Evolutionary conservation across 35 echinoderm and acorn worm species (phyloP).

Genomic region (Chiridota heheva): DNA sequence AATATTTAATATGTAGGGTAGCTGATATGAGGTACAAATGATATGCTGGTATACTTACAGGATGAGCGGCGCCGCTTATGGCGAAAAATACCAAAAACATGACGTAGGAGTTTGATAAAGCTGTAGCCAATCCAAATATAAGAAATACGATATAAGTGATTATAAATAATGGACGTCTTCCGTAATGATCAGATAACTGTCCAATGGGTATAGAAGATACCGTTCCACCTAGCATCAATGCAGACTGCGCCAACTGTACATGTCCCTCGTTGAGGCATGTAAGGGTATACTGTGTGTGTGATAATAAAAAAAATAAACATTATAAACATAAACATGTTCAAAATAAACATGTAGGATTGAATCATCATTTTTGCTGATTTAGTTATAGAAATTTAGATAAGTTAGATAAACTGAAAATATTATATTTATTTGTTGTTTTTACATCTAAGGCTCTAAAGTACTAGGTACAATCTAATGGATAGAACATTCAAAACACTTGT

Average conservation of each 20-base stretch:
- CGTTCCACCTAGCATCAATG: slow-evolving; percentile 6
- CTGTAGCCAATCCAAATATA: not conserved
- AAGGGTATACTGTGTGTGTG: not conserved
- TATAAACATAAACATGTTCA: not conserved
- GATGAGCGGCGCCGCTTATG: too few relatives aligned
- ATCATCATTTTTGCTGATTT: not conserved
- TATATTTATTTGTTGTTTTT: not conserved
- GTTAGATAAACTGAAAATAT: not conserved
- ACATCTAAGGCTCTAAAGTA: not conserved
- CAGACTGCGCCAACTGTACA: slow-evolving; percentile 9
- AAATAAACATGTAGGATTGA: not conserved
- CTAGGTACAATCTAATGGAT: too few relatives aligned
- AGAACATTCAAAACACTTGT: too few relatives aligned
- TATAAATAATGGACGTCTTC: slow-evolving; percentile 7
- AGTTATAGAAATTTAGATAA: not conserved
- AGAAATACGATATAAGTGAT: not conserved
- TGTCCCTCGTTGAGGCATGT: slow-evolving; percentile 12
- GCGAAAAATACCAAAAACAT: slow-evolving; percentile 11
- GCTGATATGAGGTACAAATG: too few relatives aligned
- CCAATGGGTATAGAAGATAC: not conserved
- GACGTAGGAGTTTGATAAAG: slow-evolving; percentile 1
- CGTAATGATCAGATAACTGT: slow-evolving; percentile 6
- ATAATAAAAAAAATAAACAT: not conserved
- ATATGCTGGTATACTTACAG: too few relatives aligned
- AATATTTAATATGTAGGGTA: too few relatives aligned